Percentiles rank a stretch among this genome's conserved stretches.
Conservation (phyloP, 2,888 invertebrate genomes). For the Drepana falcataria region DNA sequence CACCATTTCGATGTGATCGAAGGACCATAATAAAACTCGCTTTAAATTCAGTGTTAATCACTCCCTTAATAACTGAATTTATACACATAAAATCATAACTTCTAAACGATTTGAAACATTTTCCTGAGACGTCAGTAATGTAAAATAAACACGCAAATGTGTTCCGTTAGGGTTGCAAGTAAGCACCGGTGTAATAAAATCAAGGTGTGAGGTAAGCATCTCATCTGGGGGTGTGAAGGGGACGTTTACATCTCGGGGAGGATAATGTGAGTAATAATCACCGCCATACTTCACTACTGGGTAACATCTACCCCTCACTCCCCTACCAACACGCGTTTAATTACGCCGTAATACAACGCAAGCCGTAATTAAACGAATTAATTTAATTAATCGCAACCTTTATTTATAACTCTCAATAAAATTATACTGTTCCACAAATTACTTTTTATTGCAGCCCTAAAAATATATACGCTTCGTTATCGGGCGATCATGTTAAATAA, state of each 20-base stretch:
- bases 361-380: conserved; percentile 44
- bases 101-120: too few species aligned
- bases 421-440: not conserved
- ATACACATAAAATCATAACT: too few species aligned
- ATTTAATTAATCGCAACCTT: conserved; percentile 35
- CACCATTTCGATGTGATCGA: not conserved
- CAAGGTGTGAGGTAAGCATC: conserved; percentile 33
- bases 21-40: not conserved
- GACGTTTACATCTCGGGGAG: conserved; percentile 38
- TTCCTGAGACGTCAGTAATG: too few species aligned
- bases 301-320: conserved; percentile 49
- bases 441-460: conserved; percentile 3
- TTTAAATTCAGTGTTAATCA: too few species aligned
- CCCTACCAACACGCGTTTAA: conserved; percentile 47
- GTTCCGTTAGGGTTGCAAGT: not conserved
- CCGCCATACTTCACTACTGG: conserved; percentile 55
- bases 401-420: conserved; percentile 4
- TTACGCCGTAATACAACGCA: conserved; percentile 58
- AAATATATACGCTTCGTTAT: conserved; percentile 15
- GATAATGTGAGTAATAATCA: conserved; percentile 69
- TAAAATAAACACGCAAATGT: too few species aligned
- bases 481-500: conserved; percentile 18
- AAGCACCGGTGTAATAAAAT: conserved; percentile 26
- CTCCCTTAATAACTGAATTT: too few species aligned
- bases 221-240: conserved; percentile 27